Base-by-base conservation (phyloP, 1,140 invertebrate genomes). In the Hyphantria cunea region DNA sequence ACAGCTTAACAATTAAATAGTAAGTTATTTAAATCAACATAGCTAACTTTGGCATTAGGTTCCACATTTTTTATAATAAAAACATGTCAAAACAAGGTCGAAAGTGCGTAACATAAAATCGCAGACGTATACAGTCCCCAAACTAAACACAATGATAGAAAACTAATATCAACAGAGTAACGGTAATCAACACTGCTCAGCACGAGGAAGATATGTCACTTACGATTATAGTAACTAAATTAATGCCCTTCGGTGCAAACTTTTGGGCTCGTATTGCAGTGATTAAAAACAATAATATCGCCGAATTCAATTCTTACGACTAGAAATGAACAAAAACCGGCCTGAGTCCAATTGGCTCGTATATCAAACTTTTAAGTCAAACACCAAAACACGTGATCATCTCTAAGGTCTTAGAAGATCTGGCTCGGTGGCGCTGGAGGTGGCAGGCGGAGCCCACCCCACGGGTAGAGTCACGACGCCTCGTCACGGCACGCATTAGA, bases 381-480 rank as follows among this genome's bases (percentile, higher is more conserved):
- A 69, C 64, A 68, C 79, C 63, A 72, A 72, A 76, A 74, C 55
- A 50, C 62, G 60, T 68, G 60, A 53, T 60, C 72, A 61, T 42
- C 33, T 31, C 10, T 34, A 45, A 13, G 64, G 61, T 45, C 70
- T 82, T 86, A 92, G 72, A 92, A 92, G 66, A 92, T 92, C 69
- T 92, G 92, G 88, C 92, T 93, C 72, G 91, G 91, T 61, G 93
- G 92, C 64, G 86, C 85, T 45, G 92, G 92, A 73, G 92, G 93
- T 73, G 93, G 93, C 73, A 93, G 82, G 64, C 92, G 92, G 56
- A 93, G 92, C 66, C 93, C 93, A 80, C 93, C 93, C 93, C 93
- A 94, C 61, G 93, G 93, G 91, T 94, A 94, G 92, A 94, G 93
- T 94, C 93, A 94, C 93, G 93, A 93, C 49, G 93, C 92, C 82